phyloP scores from a whole-genome alignment of 2,888 invertebrate genomes.

The Latrodectus hesperus region DNA sequence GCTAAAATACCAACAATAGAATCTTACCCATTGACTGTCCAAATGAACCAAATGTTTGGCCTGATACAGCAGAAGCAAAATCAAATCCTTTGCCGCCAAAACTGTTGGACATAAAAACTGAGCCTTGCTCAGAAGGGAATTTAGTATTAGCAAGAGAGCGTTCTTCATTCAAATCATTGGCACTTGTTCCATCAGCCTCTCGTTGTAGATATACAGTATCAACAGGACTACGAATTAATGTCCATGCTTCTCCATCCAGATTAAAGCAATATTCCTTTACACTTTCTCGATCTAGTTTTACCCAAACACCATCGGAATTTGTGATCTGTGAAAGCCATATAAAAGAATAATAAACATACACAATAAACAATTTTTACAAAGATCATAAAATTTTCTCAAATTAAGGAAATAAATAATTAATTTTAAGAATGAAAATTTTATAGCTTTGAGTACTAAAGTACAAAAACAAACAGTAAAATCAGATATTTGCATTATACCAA shows the following conservation, averaged over 20 bases:
- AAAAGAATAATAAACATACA: no score
- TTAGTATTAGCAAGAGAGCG: constrained; percentile 32
- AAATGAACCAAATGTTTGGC: constrained; percentile 71
- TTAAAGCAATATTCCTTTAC: constrained; percentile 82
- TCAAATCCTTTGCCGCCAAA: constrained; percentile 79
- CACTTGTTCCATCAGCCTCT: constrained; percentile 75
- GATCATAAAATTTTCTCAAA: constrained; percentile 1
- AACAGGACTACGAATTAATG: constrained; percentile 81
- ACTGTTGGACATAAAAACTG: constrained; percentile 40
- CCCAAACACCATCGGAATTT: constrained; percentile 82
- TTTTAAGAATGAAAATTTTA: neutral
- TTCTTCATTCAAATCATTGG: constrained; percentile 55
- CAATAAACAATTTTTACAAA: no score
- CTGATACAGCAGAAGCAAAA: constrained; percentile 77
- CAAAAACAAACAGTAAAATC: neutral
- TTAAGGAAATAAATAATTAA: neutral
- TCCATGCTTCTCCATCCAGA: constrained; percentile 83
- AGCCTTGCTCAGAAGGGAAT: constrained; percentile 45
- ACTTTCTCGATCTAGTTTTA: constrained; percentile 79
- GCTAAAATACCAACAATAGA: no score
- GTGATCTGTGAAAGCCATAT: constrained; percentile 74
- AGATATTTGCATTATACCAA: no score
- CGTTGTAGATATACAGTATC: constrained; percentile 81
- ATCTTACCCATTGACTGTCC: constrained; percentile 67
- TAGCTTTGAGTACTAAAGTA: neutral